Conservation (phyloP, 1,140 invertebrate genomes). For the Capitella teleta region DNA sequence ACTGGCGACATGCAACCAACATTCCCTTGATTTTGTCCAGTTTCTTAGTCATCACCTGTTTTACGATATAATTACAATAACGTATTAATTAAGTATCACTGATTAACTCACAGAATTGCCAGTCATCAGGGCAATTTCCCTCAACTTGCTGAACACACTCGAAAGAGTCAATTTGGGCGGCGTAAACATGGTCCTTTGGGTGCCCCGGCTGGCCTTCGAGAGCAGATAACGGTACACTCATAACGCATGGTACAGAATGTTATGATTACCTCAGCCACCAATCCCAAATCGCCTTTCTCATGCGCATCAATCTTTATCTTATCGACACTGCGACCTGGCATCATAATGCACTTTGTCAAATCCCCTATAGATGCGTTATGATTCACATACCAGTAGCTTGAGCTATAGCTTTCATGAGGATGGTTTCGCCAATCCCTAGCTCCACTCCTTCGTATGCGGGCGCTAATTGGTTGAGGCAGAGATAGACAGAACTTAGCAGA, state of each 20-base stretch:
- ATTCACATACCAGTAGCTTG: slow-evolving; percentile 64
- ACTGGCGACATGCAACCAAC: slow-evolving; percentile 81
- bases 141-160: slow-evolving; percentile 73
- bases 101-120: slow-evolving; percentile 56
- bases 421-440: slow-evolving; percentile 84
- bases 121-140: slow-evolving; percentile 78
- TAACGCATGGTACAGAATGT: background rate
- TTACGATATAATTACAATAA: too few species aligned
- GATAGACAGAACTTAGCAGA: slow-evolving; percentile 76
- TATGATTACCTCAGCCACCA: slow-evolving; percentile 66
- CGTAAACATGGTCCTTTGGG: slow-evolving; percentile 74
- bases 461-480: slow-evolving; percentile 89
- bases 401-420: slow-evolving; percentile 83
- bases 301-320: slow-evolving; percentile 76
- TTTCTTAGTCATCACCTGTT: slow-evolving; percentile 61
- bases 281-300: slow-evolving; percentile 74
- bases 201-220: slow-evolving; percentile 59
- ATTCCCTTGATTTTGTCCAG: slow-evolving; percentile 81
- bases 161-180: slow-evolving; percentile 46
- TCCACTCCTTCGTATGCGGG: slow-evolving; percentile 83
- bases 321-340: slow-evolving; percentile 56
- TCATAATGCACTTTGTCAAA: background rate
- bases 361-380: background rate
- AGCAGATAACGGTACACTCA: background rate
- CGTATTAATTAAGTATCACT: too few species aligned